Evolutionary conservation across 2,113 vertebrate species (phyloP), one percentile per base, ranked within the genome.

Genomic region (Lagopus leucura): DNA sequence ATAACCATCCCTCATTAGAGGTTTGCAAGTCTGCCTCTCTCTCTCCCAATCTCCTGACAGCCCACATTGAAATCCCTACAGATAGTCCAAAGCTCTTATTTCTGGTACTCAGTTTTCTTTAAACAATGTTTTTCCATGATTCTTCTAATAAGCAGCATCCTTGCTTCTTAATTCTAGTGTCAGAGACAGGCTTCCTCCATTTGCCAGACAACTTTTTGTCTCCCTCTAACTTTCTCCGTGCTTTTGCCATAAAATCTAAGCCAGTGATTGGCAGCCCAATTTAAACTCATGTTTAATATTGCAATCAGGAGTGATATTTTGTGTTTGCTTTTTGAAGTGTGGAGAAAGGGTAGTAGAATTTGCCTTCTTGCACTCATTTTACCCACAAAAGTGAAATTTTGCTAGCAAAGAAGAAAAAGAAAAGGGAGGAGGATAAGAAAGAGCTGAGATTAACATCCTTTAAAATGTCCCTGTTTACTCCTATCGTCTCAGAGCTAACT

Each of bases 381-480:
- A 58, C 52, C 92, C 90, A 82, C 93, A 94, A 78, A 95, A 93
- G 30, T 70, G 60, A 81, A 92, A 82, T 93, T 74, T 72, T 86
- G 91, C 60, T 38, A n/a, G 72, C 14, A 0, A 83, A 63, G 73
- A 71, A 60, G 65, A 81, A 90, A 85, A 86, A 86, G 84, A 64
- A 85, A 88, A 86, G 43, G 58, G 58, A 69, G 55, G 60, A 70
- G 90, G 83, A 73, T 70, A 72, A 89, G 92, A 55, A 47, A 40
- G 84, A 83, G 66, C 24, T 1, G 10, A 92, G 79, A 95, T 76
- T 97, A 94, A 96, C 72, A 73, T 67, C 75, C 82, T 84, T 85
- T 94, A 93, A 65, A 95, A 79, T 79, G 95, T 95, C 36, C 85
- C 91, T 97, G 93, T 97, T 97, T 94, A 97, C 86, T 95, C 70